Conservation (phyloP, 2,113 vertebrate genomes). For the Indicator indicator region DNA sequence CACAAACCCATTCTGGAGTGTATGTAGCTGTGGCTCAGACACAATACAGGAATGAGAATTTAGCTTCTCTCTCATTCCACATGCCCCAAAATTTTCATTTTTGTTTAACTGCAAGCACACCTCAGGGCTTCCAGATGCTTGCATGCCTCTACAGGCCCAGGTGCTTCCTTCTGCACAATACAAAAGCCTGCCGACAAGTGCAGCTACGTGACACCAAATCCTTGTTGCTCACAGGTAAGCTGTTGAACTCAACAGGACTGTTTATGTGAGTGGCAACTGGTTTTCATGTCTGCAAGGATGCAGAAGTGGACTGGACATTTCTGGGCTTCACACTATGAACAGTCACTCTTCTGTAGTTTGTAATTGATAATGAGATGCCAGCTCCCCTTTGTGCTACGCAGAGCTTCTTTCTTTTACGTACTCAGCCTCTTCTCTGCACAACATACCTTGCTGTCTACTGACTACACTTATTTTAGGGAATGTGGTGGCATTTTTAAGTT, state of each 20-base stretch:
- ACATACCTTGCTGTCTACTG: not conserved
- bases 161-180: not conserved
- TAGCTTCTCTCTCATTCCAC: not conserved
- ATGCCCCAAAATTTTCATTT: not conserved
- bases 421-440: not conserved
- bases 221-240: not conserved
- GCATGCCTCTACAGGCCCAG: not conserved
- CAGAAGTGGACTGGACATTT: not conserved
- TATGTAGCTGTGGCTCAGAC: not conserved
- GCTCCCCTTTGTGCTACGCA: not conserved
- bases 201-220: not conserved
- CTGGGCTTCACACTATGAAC: not conserved
- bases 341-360: not conserved
- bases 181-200: not conserved
- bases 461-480: conserved; percentile 6
- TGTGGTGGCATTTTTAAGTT: conserved; percentile 9
- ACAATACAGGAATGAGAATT: not conserved
- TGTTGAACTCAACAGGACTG: not conserved
- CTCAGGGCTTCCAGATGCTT: conserved; percentile 8
- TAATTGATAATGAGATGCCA: rapidly evolving
- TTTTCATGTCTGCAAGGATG: not conserved
- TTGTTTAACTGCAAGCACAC: not conserved
- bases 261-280: not conserved
- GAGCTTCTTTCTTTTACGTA: not conserved
- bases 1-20: not conserved